Evolutionary conservation across 2,113 vertebrate genomes (phyloP).

Genomic region (Marcusenius ussheri): DNA sequence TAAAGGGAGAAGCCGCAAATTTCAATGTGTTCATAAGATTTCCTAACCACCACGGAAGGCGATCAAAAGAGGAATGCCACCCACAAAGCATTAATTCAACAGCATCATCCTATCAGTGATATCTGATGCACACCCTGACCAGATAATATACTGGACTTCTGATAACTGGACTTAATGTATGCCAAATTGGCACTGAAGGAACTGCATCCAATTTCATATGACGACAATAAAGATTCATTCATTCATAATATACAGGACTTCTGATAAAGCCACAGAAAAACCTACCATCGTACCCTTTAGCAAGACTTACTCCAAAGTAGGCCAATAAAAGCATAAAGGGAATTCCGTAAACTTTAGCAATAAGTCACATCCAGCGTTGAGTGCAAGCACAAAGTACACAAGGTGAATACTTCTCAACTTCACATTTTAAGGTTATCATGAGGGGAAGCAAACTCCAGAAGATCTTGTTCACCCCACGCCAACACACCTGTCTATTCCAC

Average conservation of each 20-base stretch:
- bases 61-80: not conserved
- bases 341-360: not conserved
- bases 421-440: not conserved
- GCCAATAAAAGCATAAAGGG: not conserved
- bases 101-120: not conserved
- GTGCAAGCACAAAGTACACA: not conserved
- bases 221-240: too few relatives aligned
- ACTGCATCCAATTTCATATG: too few relatives aligned
- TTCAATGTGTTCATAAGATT: not conserved
- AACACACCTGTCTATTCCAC: not conserved
- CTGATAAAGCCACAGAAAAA: not conserved
- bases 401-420: not conserved
- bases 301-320: not conserved
- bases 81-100: not conserved
- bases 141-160: not conserved
- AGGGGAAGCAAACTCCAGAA: not conserved
- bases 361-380: not conserved
- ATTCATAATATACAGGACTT: not conserved
- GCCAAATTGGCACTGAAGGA: too few relatives aligned
- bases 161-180: not conserved
- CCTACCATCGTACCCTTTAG: not conserved
- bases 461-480: not conserved
- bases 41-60: not conserved
- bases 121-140: not conserved
- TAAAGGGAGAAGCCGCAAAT: not conserved